Conservation (phyloP, 1,140 invertebrate species). For the Parapsyche elsis region DNA sequence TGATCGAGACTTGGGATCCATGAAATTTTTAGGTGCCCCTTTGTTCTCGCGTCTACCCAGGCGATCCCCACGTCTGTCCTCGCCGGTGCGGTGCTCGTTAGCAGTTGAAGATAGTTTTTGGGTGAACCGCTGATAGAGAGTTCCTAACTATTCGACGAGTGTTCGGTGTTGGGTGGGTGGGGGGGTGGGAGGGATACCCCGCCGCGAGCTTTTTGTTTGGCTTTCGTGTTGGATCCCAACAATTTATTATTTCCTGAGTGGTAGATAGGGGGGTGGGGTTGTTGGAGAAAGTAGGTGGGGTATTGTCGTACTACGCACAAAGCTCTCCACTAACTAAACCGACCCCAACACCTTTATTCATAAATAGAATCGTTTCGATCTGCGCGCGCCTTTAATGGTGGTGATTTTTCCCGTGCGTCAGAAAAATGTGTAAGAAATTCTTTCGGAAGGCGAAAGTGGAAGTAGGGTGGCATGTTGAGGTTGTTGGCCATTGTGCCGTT, state of each 20-base stretch:
- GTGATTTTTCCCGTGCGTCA: conserved; percentile 11
- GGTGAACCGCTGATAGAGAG: too few species aligned
- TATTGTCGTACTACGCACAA: conserved; percentile 31
- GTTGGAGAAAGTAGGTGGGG: not conserved
- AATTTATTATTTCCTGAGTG: conserved; percentile 39
- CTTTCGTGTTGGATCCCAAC: conserved; percentile 29
- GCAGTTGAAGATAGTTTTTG: conserved; percentile 19
- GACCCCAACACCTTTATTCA: conserved; percentile 24
- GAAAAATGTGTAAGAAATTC: conserved; percentile 7
- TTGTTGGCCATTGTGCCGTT: conserved; percentile 11
- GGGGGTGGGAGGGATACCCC: not conserved
- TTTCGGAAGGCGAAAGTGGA: too few species aligned
- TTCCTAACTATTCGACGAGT: conserved; percentile 21
- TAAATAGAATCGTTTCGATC: conserved; percentile 38
- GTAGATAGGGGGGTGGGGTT: too few species aligned
- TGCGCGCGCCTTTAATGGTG: not conserved
- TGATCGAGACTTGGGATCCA: not conserved
- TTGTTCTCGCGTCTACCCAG: not conserved
- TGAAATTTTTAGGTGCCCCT: not conserved
- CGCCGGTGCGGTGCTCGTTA: conserved; percentile 7
- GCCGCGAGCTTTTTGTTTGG: conserved; percentile 33
- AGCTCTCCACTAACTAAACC: conserved; percentile 13
- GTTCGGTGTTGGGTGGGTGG: not conserved
- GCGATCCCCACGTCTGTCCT: not conserved
- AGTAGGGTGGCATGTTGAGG: not conserved